A percentile compares a stretch with the other conserved stretches of the same genome.
Conservation (phyloP, 2,888 invertebrate genomes). For the Boloria euphrosyne region DNA sequence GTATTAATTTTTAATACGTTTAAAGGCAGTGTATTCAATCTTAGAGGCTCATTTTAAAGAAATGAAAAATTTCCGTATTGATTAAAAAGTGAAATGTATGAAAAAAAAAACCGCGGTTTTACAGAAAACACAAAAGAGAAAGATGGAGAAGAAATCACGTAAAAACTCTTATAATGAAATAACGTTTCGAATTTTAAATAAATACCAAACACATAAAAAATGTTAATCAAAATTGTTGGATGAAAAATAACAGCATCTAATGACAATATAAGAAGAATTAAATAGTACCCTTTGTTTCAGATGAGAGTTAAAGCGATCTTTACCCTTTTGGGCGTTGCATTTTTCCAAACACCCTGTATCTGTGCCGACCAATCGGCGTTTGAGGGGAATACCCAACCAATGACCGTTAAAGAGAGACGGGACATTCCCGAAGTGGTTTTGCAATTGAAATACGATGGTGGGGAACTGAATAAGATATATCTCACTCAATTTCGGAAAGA, state of each 20-base stretch:
- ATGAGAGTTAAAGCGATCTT: conserved; percentile 54
- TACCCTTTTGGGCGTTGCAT: conserved; percentile 64
- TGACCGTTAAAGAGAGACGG: conserved; percentile 55
- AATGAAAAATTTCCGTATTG: too few species aligned
- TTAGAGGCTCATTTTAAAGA: too few species aligned
- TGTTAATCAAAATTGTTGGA: not conserved
- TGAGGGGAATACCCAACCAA: conserved; percentile 52
- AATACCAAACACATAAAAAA: not conserved
- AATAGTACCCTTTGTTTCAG: conserved; percentile 47
- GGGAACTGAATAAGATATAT: conserved; percentile 77
- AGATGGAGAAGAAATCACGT: too few species aligned
- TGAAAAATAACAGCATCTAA: conserved; percentile 14
- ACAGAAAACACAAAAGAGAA: too few species aligned
- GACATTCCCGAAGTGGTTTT: conserved; percentile 71
- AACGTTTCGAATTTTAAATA: not conserved
- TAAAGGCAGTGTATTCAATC: too few species aligned
- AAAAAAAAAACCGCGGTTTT: too few species aligned
- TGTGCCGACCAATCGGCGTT: conserved; percentile 54
- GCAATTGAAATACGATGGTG: conserved; percentile 72
- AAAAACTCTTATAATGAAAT: too few species aligned
- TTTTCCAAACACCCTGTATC: conserved; percentile 39
- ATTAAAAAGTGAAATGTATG: too few species aligned
- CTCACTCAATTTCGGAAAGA: conserved; percentile 72
- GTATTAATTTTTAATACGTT: too few species aligned
- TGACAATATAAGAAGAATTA: conserved; percentile 19